Conservation (phyloP, 2,113 vertebrate genomes). For the Podilymbus podiceps region DNA sequence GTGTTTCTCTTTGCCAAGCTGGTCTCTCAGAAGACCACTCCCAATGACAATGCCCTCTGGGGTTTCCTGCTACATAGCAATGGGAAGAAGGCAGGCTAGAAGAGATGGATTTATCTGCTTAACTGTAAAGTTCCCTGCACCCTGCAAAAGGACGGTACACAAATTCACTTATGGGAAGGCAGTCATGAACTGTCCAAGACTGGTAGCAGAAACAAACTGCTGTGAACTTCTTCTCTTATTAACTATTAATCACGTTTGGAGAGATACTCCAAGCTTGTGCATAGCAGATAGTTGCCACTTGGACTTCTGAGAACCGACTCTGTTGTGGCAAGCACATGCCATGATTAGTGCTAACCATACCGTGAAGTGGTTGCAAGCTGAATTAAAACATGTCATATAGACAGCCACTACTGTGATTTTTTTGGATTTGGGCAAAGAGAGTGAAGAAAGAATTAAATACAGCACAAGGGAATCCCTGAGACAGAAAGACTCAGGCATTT, state of each 20-base stretch:
- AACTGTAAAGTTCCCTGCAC: not conserved
- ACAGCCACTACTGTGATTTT: not conserved
- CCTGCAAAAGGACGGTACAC: not conserved
- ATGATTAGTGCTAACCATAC: not conserved
- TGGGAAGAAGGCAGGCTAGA: not conserved
- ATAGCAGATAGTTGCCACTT: not conserved
- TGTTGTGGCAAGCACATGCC: not conserved
- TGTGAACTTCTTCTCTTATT: not conserved
- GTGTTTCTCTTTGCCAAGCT: not conserved
- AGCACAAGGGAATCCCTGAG: constrained; percentile 5
- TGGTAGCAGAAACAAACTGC: not conserved
- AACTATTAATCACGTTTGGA: not conserved
- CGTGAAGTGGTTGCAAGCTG: not conserved
- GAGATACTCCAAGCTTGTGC: not conserved
- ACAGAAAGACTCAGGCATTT: constrained; percentile 16
- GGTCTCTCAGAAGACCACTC: not conserved
- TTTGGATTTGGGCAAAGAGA: not conserved
- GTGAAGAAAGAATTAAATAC: constrained; percentile 32
- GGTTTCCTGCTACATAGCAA: not conserved
- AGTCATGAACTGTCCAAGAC: not conserved
- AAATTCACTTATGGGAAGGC: not conserved
- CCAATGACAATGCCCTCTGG: not conserved
- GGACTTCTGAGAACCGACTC: not conserved
- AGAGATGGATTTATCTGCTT: not conserved
- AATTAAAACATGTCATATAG: constrained; percentile 20